Percentiles rank a stretch among this genome's conserved stretches.
Evolutionary conservation across 2,888 invertebrate species (phyloP).

Genomic region (Asteroscopus sphinx): DNA sequence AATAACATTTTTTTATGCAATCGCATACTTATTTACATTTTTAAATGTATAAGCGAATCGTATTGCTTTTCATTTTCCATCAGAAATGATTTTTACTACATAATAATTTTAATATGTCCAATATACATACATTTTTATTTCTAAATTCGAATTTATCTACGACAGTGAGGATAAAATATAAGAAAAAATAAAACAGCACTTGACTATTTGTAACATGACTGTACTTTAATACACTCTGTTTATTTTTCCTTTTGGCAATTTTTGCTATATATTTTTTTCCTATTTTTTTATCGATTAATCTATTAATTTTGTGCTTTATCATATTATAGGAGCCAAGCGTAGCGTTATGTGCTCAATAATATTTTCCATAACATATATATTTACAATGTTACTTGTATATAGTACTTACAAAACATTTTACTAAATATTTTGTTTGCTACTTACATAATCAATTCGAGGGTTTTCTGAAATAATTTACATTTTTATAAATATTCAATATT

Average conservation of each 20-base stretch:
- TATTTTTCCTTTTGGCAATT: constrained; percentile 62
- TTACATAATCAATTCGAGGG: constrained; percentile 72
- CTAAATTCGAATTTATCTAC: constrained; percentile 53
- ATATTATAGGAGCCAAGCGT: constrained; percentile 73
- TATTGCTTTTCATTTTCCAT: constrained; percentile 76
- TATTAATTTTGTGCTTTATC: constrained; percentile 58
- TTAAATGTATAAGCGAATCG: constrained; percentile 75
- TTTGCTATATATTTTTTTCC: constrained; percentile 58
- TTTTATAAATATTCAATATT: constrained; percentile 61
- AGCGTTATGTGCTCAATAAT: constrained; percentile 70
- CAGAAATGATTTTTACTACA: constrained; percentile 27
- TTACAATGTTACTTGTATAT: constrained; percentile 69
- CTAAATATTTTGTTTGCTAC: constrained; percentile 80
- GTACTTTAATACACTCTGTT: constrained; percentile 54
- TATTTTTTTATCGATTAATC: constrained; percentile 56
- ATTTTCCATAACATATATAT: constrained; percentile 61
- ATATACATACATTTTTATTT: constrained; percentile 57
- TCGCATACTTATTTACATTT: constrained; percentile 67
- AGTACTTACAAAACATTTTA: constrained; percentile 84
- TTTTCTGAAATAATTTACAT: constrained; percentile 59
- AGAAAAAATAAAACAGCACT: constrained; percentile 41
- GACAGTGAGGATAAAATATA: constrained; percentile 35
- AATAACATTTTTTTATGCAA: constrained; percentile 60
- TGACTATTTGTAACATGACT: constrained; percentile 52
- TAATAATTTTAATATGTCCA: constrained; percentile 51